Conservation (phyloP, 2,113 vertebrate genomes). For the Syrrhaptes paradoxus region DNA sequence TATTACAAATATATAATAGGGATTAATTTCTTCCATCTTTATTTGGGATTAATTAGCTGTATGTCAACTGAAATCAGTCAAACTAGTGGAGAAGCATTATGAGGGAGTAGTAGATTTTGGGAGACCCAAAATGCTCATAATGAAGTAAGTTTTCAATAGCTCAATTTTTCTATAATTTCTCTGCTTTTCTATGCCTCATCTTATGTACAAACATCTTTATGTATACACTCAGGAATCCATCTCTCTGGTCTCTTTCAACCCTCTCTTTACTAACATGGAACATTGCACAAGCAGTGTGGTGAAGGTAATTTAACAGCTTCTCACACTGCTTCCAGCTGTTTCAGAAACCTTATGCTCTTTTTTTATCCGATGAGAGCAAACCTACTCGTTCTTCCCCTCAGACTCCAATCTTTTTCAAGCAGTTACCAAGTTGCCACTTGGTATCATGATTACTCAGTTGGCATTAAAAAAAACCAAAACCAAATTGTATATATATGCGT, state of each 20-base stretch:
- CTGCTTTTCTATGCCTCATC: background rate
- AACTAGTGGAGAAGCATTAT: background rate
- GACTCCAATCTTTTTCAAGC: background rate
- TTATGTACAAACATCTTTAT: background rate
- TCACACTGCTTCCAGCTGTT: background rate
- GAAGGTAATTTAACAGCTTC: constrained; percentile 24
- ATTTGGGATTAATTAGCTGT: background rate
- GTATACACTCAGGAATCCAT: background rate
- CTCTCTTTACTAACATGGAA: background rate
- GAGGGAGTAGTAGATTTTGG: background rate
- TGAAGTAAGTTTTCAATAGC: background rate
- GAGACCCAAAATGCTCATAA: background rate
- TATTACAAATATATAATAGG: background rate
- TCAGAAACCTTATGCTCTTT: background rate
- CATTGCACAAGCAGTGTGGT: background rate
- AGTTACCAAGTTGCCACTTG: background rate
- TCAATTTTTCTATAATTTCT: background rate
- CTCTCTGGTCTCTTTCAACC: background rate
- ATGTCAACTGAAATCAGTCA: background rate
- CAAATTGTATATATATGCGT: fast-evolving
- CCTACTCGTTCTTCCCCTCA: background rate
- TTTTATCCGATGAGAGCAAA: background rate
- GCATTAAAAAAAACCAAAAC: background rate
- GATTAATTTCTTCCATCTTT: background rate
- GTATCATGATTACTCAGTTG: background rate